Base-by-base conservation (phyloP, 1,140 invertebrate genomes). In the Prorops nasuta region DNA sequence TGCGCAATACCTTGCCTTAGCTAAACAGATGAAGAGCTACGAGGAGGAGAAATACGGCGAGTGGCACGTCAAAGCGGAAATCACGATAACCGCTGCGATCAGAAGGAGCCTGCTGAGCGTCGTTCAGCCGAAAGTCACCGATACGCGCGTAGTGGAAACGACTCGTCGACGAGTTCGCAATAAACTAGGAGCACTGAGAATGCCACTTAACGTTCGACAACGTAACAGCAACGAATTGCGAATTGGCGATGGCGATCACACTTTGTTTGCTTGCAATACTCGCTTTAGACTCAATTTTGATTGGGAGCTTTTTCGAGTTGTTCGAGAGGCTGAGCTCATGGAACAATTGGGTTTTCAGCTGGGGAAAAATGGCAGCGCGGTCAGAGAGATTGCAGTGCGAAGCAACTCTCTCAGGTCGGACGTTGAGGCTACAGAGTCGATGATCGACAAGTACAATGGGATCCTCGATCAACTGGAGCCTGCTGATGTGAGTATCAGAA, bases 241-340 rank as follows among this genome's bases (percentile, higher is more conserved):
- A n/a, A n/a, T n/a, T n/a, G n/a, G n/a, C n/a, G n/a, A n/a, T n/a
- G n/a, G n/a, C n/a, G 80, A 82, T 35, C 80, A 81, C 12, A 77
- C 86, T 18, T 74, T 89, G 38, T 74, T 84, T 28, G 87, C 90
- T 54, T 81, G 82, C 48, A 78, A 82, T 3, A 61, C 88, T 21
- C 76, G 81, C 42, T 88, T 88, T 59, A 64, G 79, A 20, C 67
- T 87, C 0, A 88, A 90, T 67, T 84, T 89, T 44, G 74, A 84
- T 51, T 69, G 78, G 19, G 76, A 86, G 32, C 71, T 93, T 6
- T 87, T 87, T 51, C 81, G 88, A 47, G 79, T 86, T 2, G 86
- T 94, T 52, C 82, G 83, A 6, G 90, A 92, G 68, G 85, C 86
- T 0, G 85, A 88, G 70, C 64, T 89, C 2, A 81, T 91, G 74